Evolutionary conservation across 2,888 invertebrate genomes (phyloP), one percentile per base, ranked within the genome.

Genomic region (Acanthopleura granulata): DNA sequence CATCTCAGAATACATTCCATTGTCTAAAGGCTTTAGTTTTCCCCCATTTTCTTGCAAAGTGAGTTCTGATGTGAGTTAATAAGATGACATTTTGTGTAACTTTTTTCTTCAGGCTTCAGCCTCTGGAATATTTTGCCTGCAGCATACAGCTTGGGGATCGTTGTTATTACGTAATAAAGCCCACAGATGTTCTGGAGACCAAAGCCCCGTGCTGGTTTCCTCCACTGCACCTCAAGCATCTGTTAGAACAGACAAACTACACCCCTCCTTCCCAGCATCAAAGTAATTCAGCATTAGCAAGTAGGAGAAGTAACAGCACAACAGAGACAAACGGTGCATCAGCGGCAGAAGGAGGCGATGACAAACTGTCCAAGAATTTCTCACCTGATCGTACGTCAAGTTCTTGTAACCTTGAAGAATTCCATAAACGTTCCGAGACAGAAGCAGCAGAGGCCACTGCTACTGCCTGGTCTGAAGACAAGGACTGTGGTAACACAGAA

Each of bases 91-190:
- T 22, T 61, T 61, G n/a, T 61, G 61, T 6, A 51, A n/a, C n/a
- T 22, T 6, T 75, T 73, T 51, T 73, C 87, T 90, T 74, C 83
- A 93, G 95, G 85, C 91, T 97, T 73, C 95, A 95, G 89, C 92
- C 95, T 79, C 91, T 97, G 79, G 96, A 88, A 74, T 94, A 96
- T 75, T 96, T 96, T 86, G 95, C 95, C 89, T 95, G 95, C 89
- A 95, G 95, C 81, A 92, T 96, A 82, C 97, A 97, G 92, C 94
- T 97, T 69, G 95, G 96, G 75, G 97, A 97, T 91, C 93, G 96
- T 79, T 95, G 95, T 90, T 95, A 95, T 90, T 94, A 97, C 87
- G 94, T 94, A 76, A 93, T 96, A 82, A 93, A 93, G 77, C 93
- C 94, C 15, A 93, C 93, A 82, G 97, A 97, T 91, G 92, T 22